Evolutionary conservation across 2,797 vertebrate species (phyloP).

Genomic region (Myiotriccus ornatus): DNA sequence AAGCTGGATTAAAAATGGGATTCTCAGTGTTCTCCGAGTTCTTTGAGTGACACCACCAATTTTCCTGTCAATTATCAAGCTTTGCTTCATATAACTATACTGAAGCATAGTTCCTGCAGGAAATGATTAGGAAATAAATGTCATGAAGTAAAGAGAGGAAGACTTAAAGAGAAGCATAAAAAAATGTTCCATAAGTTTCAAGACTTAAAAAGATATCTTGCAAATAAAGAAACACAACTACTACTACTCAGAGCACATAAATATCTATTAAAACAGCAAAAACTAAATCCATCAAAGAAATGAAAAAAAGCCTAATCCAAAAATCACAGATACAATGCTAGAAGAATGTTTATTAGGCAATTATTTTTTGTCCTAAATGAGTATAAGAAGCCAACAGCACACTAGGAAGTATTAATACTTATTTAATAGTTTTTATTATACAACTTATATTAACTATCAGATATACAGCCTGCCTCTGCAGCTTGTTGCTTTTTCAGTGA

Average conservation of each 20-base stretch:
- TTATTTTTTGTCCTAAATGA: background rate
- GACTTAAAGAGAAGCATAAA: background rate
- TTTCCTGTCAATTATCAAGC: background rate
- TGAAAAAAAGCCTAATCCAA: rapidly evolving
- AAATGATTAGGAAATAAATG: background rate
- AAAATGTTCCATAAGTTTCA: background rate
- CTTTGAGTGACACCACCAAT: background rate
- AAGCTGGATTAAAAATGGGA: background rate
- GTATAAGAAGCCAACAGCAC: background rate
- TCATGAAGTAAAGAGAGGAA: background rate
- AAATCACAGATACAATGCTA: background rate
- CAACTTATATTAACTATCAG: background rate
- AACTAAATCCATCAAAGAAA: background rate
- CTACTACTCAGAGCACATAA: background rate
- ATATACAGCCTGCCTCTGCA: background rate
- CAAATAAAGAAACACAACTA: background rate
- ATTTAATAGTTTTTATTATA: background rate
- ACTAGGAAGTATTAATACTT: background rate
- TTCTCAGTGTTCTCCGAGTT: background rate
- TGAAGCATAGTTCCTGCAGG: background rate
- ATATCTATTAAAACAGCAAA: background rate
- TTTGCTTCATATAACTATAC: background rate
- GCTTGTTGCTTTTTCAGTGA: background rate
- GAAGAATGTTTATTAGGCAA: background rate
- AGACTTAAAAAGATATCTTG: background rate